Percentiles rank a stretch among this genome's conserved stretches.
These are phyloP conservation scores for Mnemiopsis leidyi DNA, from an alignment of 37 sponge, comb jelly and placozoan genomes.

Conservation along the genomic window DNA sequence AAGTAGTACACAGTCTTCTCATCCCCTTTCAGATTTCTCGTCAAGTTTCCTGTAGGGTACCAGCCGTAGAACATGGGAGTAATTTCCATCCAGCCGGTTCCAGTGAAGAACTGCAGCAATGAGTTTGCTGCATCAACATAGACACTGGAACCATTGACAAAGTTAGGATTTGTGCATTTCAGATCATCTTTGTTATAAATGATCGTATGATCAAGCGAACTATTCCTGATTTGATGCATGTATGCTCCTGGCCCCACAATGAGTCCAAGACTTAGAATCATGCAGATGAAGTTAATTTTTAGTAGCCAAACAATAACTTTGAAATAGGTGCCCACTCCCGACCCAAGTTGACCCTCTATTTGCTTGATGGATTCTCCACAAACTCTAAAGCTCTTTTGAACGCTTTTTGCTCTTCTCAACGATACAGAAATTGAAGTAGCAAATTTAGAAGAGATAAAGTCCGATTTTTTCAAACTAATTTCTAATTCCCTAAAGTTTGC, in stretches of 20 bases:
- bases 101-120: constrained; percentile 10
- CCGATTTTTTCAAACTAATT: too few species aligned
- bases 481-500: too few species aligned
- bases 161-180: neutral
- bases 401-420: too few species aligned
- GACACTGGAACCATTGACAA: neutral
- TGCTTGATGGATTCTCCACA: neutral
- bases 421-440: too few species aligned
- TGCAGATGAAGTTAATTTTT: constrained; percentile 48
- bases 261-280: neutral
- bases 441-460: too few species aligned
- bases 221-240: too few species aligned
- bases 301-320: constrained; percentile 35
- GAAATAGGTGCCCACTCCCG: constrained; percentile 27
- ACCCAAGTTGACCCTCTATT: constrained; percentile 25
- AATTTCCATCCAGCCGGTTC: constrained; percentile 41
- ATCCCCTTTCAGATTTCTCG: neutral
- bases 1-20: constrained; percentile 39
- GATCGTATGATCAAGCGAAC: neutral
- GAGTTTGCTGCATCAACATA: neutral
- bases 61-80: constrained; percentile 58
- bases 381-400: too few species aligned
- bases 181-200: constrained; percentile 14
- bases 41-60: constrained; percentile 34
- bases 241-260: neutral